Evolutionary conservation across 1,140 invertebrate species (phyloP).

Genomic region (Vollenhovia emeryi): DNA sequence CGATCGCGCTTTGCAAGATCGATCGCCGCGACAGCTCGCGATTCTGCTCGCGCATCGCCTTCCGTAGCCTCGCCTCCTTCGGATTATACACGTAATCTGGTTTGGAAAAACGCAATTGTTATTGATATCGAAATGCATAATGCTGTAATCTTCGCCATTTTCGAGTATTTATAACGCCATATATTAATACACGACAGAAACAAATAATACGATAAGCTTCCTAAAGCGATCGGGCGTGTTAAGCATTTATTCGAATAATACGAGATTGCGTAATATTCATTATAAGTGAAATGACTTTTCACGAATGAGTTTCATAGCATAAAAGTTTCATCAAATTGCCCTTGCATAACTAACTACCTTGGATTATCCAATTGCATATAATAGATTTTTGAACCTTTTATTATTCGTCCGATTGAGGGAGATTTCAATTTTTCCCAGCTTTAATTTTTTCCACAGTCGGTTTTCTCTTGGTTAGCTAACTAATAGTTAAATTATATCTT

Average conservation of each 20-base stretch:
- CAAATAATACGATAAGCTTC: background rate
- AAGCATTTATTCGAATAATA: background rate
- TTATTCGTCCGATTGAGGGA: too few species aligned
- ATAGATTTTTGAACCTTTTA: too few species aligned
- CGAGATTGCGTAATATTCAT: background rate
- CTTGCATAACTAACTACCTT: background rate
- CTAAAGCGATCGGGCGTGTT: background rate
- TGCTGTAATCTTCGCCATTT: background rate
- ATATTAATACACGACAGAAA: background rate
- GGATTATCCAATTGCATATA: background rate
- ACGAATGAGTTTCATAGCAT: background rate
- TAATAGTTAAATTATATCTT: too few species aligned
- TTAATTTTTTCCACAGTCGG: background rate
- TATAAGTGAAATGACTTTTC: background rate
- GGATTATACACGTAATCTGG: constrained; percentile 89
- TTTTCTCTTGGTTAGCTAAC: too few species aligned
- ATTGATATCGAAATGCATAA: background rate
- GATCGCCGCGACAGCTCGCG: constrained; percentile 82
- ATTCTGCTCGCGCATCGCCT: constrained; percentile 87
- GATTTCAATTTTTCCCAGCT: background rate
- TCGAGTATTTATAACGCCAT: background rate
- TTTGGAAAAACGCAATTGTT: constrained; percentile 55
- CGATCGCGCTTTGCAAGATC: constrained; percentile 78
- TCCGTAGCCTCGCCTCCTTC: constrained; percentile 87
- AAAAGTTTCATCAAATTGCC: background rate